Evolutionary conservation across 2,797 vertebrate species (phyloP).

Genomic region (Squalus acanthias): DNA sequence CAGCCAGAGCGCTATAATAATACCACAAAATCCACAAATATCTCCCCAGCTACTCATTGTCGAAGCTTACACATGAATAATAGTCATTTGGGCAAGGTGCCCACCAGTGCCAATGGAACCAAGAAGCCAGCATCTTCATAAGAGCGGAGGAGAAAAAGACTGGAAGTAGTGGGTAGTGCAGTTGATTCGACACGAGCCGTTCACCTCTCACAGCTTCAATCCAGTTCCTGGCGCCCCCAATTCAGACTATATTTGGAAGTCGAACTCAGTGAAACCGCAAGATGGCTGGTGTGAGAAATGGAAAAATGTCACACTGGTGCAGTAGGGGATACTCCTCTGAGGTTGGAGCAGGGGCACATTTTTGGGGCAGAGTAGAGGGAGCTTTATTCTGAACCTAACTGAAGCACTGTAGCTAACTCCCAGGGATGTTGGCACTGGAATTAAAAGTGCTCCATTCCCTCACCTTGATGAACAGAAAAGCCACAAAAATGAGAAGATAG

Average conservation of each 20-base stretch:
- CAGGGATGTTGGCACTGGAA: too few relatives aligned
- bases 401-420: neutral
- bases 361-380: neutral
- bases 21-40: neutral
- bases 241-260: neutral
- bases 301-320: neutral
- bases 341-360: too few relatives aligned
- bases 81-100: neutral
- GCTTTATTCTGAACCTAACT: neutral
- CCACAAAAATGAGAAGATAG: neutral
- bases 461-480: neutral
- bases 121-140: neutral
- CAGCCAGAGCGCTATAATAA: neutral
- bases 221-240: neutral
- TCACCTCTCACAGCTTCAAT: neutral
- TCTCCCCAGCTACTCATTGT: neutral
- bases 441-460: neutral
- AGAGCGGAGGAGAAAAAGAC: neutral
- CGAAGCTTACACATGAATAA: neutral
- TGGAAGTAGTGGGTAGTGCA: neutral
- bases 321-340: neutral
- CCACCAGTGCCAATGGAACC: neutral
- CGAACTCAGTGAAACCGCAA: neutral
- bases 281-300: neutral
- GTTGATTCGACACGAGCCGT: neutral